Evolutionary conservation across 1,140 invertebrate species (phyloP).

Genomic region (Gonatopus flavifemur): DNA sequence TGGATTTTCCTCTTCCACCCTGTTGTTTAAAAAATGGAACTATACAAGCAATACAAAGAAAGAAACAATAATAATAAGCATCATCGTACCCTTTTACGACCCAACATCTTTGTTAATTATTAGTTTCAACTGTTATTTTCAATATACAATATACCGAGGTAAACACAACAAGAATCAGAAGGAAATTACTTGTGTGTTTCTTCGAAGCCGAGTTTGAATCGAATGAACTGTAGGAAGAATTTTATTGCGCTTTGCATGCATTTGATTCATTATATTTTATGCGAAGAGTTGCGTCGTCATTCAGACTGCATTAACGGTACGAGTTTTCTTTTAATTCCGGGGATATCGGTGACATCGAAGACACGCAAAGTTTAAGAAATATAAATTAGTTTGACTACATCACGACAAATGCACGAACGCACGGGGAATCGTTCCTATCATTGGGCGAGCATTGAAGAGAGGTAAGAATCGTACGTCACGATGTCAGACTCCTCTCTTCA

Average conservation of each 20-base stretch:
- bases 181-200: not conserved
- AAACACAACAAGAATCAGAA: not conserved
- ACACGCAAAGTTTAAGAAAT: slow-evolving; percentile 32
- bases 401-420: too few relatives aligned
- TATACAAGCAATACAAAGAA: not conserved
- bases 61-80: not conserved
- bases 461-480: too few relatives aligned
- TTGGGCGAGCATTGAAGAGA: too few relatives aligned
- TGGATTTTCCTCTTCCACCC: slow-evolving; percentile 36
- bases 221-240: not conserved
- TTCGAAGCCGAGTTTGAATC: not conserved
- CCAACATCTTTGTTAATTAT: slow-evolving; percentile 33
- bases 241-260: not conserved
- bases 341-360: slow-evolving; percentile 30
- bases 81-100: slow-evolving; percentile 37
- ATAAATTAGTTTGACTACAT: too few relatives aligned
- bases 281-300: not conserved
- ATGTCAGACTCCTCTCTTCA: too few relatives aligned
- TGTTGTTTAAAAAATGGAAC: slow-evolving; percentile 14
- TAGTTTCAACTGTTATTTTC: not conserved
- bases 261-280: slow-evolving; percentile 11
- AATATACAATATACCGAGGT: not conserved
- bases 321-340: slow-evolving; percentile 9
- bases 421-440: too few relatives aligned
- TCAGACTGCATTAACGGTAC: slow-evolving; percentile 1